These are phyloP conservation scores for Philypnodon macrostomus DNA, from an alignment of 2,797 vertebrate species.

Conservation along the genomic window DNA sequence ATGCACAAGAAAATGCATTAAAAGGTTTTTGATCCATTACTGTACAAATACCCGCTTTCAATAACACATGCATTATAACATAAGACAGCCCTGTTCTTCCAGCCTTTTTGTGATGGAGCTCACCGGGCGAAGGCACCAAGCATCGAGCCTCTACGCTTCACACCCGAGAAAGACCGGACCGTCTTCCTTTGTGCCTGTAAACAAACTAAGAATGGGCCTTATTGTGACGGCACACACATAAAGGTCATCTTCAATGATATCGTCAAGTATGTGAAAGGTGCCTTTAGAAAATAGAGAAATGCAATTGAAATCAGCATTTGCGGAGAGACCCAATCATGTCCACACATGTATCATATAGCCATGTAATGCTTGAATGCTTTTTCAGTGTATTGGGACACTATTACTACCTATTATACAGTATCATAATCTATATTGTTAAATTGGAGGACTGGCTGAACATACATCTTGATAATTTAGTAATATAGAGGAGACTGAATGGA, in stretches of 20 bases:
- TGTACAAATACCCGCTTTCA: too few species aligned
- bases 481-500: not conserved
- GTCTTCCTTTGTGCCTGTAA: conserved; percentile 83
- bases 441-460: not conserved
- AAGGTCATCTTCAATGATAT: conserved; percentile 54
- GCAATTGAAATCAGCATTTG: not conserved
- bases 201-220: conserved; percentile 75
- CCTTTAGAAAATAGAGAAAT: conserved; percentile 51
- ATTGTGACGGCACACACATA: conserved; percentile 82
- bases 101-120: conserved; percentile 87
- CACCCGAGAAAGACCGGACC: conserved; percentile 42
- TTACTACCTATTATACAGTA: conserved; percentile 1
- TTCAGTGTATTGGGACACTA: not conserved
- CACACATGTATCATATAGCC: not conserved
- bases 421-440: not conserved
- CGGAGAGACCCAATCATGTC: not conserved
- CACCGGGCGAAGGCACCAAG: conserved; percentile 71
- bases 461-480: not conserved
- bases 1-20: too few species aligned
- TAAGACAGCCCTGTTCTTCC: conserved; percentile 1
- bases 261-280: conserved; percentile 48
- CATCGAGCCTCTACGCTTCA: conserved; percentile 79
- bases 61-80: not conserved
- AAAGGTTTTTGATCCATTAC: too few species aligned
- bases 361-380: not conserved